phyloP scores from a whole-genome alignment of 2,888 invertebrate species.

The Pyrochroa serraticornis region DNA sequence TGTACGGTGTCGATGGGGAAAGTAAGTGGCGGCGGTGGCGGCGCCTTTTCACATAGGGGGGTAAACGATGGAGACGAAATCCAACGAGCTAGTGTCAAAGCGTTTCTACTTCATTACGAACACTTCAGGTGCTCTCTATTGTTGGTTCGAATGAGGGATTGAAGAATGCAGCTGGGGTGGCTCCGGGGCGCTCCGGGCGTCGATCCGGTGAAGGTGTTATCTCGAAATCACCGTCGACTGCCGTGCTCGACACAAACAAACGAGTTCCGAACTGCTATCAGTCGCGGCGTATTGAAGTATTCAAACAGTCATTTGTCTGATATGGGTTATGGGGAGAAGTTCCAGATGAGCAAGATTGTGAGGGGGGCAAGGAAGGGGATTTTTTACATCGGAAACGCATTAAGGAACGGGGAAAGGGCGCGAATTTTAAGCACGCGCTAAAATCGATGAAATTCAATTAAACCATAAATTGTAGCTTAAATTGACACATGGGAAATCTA shows the following conservation, averaged over 20 bases:
- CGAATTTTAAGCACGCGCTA: slow-evolving; percentile 11
- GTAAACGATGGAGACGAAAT: not conserved
- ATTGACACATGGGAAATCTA: not conserved
- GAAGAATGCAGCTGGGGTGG: not conserved
- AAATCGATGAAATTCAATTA: not conserved
- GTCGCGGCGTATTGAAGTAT: slow-evolving; percentile 28
- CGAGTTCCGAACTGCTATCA: slow-evolving; percentile 30
- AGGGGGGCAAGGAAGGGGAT: slow-evolving; percentile 15
- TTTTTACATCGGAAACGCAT: slow-evolving; percentile 31
- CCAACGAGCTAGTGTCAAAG: not conserved
- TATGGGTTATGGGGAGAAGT: slow-evolving; percentile 23
- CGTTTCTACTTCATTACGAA: slow-evolving; percentile 4
- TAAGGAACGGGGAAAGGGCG: slow-evolving; percentile 10
- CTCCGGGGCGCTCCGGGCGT: not conserved
- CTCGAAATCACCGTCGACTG: slow-evolving; percentile 23
- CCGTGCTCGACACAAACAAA: slow-evolving; percentile 25
- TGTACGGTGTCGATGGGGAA: not conserved
- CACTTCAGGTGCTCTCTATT: slow-evolving; percentile 9
- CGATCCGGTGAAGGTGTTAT: slow-evolving; percentile 17
- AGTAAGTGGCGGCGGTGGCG: slow-evolving; percentile 12
- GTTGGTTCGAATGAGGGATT: not conserved
- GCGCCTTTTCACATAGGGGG: not conserved
- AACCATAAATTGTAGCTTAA: not conserved
- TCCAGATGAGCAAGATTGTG: not conserved
- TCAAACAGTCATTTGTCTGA: slow-evolving; percentile 28